A percentile compares a stretch with the other conserved stretches of the same genome.
Conservation (phyloP, 1,140 invertebrate genomes). For the Drosophila kikkawai region DNA sequence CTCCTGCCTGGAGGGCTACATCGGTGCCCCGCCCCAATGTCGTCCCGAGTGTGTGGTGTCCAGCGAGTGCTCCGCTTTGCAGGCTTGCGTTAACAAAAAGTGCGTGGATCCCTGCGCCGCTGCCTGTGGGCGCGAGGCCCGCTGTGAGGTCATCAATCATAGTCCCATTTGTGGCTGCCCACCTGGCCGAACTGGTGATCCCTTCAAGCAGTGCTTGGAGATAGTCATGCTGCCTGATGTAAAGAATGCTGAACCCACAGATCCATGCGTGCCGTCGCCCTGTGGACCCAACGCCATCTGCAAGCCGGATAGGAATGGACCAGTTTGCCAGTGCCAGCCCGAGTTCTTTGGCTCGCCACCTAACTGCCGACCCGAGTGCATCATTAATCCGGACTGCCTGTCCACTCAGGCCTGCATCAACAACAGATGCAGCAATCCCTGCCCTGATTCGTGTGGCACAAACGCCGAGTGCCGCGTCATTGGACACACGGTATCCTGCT, state of each 20-base stretch:
- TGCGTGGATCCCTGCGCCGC: constrained; percentile 94
- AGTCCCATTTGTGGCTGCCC: constrained; percentile 93
- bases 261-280: constrained; percentile 89
- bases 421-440: constrained; percentile 89
- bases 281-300: constrained; percentile 90
- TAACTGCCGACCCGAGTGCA: constrained; percentile 91
- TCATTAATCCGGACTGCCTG: constrained; percentile 90
- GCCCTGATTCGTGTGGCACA: constrained; percentile 90
- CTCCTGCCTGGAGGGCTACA: constrained; percentile 91
- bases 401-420: constrained; percentile 90
- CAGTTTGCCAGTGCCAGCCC: constrained; percentile 88
- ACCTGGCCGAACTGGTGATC: constrained; percentile 92
- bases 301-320: constrained; percentile 87
- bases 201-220: constrained; percentile 91
- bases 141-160: constrained; percentile 94
- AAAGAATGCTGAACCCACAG: constrained; percentile 47
- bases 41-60: constrained; percentile 93
- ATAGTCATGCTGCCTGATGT: constrained; percentile 84
- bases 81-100: constrained; percentile 93
- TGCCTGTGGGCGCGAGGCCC: constrained; percentile 92
- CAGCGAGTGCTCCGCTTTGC: constrained; percentile 91
- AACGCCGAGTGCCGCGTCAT: constrained; percentile 91
- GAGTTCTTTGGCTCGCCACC: constrained; percentile 91
- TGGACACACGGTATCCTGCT: constrained; percentile 91
- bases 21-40: constrained; percentile 91